These are phyloP conservation scores for Callaeas wilsoni DNA, from an alignment of 2,113 vertebrate species.

Conservation along the genomic window DNA sequence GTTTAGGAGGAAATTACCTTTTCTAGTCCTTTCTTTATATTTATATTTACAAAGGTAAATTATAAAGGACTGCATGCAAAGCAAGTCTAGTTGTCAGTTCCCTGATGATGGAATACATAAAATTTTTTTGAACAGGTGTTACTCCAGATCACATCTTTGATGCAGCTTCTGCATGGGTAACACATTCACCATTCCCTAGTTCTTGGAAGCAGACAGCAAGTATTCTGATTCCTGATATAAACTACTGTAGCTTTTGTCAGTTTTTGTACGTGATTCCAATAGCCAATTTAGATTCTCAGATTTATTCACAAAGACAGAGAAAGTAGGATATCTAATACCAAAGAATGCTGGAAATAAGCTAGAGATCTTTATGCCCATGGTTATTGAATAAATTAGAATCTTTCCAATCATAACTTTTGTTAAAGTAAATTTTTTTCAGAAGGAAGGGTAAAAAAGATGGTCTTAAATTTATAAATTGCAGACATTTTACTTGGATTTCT, in stretches of 20 bases:
- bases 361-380: not conserved
- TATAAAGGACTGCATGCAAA: not conserved
- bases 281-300: not conserved
- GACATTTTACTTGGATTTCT: not conserved
- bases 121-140: not conserved
- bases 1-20: not conserved
- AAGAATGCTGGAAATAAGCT: not conserved
- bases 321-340: not conserved
- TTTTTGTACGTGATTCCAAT: not conserved
- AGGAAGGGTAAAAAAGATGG: not conserved
- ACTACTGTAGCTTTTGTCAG: not conserved
- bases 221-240: not conserved
- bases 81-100: not conserved
- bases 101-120: not conserved
- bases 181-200: not conserved
- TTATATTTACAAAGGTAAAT: too few relatives aligned
- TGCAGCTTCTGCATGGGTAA: accelerated
- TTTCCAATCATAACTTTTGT: not conserved
- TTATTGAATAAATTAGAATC: not conserved
- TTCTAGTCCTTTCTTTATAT: not conserved
- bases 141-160: not conserved
- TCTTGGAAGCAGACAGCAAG: not conserved
- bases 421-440: not conserved
- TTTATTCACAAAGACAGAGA: not conserved
- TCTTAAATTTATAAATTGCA: not conserved